Evolutionary conservation across 2,113 vertebrate species (phyloP), one percentile per base, ranked within the genome.

Genomic region (Clarias macrocephalus): DNA sequence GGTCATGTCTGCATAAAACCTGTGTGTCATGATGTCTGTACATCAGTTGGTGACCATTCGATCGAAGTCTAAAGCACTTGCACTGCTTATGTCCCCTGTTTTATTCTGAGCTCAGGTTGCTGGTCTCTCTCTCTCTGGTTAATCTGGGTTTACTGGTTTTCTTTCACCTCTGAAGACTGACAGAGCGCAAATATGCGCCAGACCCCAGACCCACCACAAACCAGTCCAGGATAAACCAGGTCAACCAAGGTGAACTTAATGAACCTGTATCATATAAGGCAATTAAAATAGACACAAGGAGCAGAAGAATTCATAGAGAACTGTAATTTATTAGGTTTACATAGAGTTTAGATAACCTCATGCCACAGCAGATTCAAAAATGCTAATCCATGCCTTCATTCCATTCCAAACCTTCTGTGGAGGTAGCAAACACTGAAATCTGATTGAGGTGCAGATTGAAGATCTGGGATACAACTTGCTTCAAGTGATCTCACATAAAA

Each of bases 321-420:
- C 72, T 81, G 82, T 92, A 93, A 93, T 94, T 93, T 83, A 92
- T 93, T 88, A 68, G 82, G 85, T 92, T 90, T 81, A 92, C 88
- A 89, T 91, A 88, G 85, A 87, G 52, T 91, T 82, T 90, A 80
- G 12, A 75, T 87, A 89, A 70, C 89, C 80, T 76, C 93, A 93
- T 92, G 92, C 92, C 85, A 77, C 85, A 75, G 76, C 63, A 89
- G 86, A 91, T 87, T 89, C 88, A 88, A 88, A 92, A 90, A 89
- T 89, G 68, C 84, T 87, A 87, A 91, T 86, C 66, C 88, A 90
- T 90, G 88, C 90, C 86, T 60, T 90, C 81, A 84, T 65, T 86
- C 63, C 48, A 80, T 59, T 83, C 60, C 48, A 80, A 42, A 75
- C 56, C 86, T 87, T 87, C 70, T 76, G 59, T 65, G n/a, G 72